A percentile compares a stretch with the other conserved stretches of the same genome.
Evolutionary conservation across 35 echinoderm and acorn worm genomes (phyloP).

Genomic region (Acanthaster planci): DNA sequence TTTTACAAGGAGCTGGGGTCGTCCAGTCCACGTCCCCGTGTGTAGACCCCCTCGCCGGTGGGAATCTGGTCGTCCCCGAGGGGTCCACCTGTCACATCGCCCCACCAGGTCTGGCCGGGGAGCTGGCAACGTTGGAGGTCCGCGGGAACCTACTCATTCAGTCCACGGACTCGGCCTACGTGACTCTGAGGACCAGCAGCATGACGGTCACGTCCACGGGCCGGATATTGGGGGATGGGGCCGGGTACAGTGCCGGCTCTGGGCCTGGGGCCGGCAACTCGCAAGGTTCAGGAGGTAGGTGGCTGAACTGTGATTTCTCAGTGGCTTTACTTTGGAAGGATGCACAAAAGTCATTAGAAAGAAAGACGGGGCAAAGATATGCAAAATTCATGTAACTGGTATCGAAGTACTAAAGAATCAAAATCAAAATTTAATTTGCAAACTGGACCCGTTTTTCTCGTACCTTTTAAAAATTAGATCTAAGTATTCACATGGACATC

Average conservation of each 20-base stretch:
- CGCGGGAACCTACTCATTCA: background rate
- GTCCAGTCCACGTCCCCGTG: background rate
- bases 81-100: slow-evolving; percentile 3
- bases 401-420: too few species aligned
- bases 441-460: too few species aligned
- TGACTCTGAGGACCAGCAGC: background rate
- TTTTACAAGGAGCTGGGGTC: background rate
- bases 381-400: too few species aligned
- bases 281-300: slow-evolving; percentile 22
- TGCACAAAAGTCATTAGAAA: too few species aligned
- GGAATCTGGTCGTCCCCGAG: slow-evolving; percentile 16
- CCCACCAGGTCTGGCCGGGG: background rate
- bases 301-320: too few species aligned
- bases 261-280: slow-evolving; percentile 25
- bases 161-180: background rate
- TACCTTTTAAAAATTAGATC: too few species aligned
- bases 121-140: background rate
- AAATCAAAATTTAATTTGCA: too few species aligned
- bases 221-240: background rate
- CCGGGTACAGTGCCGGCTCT: background rate
- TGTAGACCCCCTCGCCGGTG: background rate
- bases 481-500: too few species aligned
- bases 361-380: too few species aligned
- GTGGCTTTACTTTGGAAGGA: too few species aligned
- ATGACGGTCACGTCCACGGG: background rate